These are phyloP conservation scores for Trematocara macrostoma DNA, from an alignment of 2,113 vertebrate genomes.

Conservation along the genomic window DNA sequence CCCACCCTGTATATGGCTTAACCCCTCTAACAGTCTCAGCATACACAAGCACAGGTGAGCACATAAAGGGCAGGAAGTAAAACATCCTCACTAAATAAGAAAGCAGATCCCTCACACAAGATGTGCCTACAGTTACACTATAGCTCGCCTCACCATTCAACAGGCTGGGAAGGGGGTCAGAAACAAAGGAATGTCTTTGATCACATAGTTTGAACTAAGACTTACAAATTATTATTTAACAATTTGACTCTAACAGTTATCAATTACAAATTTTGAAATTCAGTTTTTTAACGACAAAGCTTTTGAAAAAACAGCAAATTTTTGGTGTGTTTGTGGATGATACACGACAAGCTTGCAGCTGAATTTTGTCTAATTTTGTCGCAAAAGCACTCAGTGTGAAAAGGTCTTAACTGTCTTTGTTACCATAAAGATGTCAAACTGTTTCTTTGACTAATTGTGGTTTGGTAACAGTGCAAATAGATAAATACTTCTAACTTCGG, in stretches of 20 bases:
- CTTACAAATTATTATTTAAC: fast-evolving
- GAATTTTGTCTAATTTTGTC: not conserved
- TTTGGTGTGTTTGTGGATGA: not conserved
- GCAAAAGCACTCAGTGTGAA: fast-evolving
- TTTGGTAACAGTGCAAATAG: not conserved
- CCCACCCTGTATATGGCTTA: not conserved
- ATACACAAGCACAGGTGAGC: not conserved
- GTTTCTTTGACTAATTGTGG: not conserved
- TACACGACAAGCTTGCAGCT: not conserved
- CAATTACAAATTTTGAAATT: not conserved
- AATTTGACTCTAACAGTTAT: not conserved
- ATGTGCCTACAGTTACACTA: not conserved
- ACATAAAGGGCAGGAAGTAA: too few species aligned
- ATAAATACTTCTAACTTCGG: not conserved
- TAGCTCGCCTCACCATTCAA: fast-evolving
- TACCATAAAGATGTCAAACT: not conserved
- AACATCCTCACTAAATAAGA: not conserved
- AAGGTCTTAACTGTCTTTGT: not conserved
- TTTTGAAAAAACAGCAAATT: fast-evolving
- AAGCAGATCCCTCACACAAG: not conserved
- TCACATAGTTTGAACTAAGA: not conserved
- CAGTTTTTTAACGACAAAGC: fast-evolving
- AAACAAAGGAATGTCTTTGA: not conserved
- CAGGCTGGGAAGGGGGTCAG: not conserved
- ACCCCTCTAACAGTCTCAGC: not conserved